phyloP scores from a whole-genome alignment of 2,797 vertebrate species.

The Margarornis squamiger region DNA sequence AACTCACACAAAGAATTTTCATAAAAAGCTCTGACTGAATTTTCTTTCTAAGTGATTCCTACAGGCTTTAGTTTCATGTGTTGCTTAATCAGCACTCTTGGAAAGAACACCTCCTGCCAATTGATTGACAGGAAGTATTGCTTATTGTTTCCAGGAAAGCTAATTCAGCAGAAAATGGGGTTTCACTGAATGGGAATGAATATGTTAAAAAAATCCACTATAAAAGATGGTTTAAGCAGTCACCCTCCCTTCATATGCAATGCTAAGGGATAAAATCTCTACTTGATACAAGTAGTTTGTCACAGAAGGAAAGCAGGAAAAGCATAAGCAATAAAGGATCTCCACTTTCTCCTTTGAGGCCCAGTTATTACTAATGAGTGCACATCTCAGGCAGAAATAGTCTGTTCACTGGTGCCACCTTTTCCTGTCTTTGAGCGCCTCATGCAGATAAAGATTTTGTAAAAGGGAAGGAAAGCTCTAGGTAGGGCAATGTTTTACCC shows the following conservation, averaged over 20 bases:
- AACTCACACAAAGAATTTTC: neutral
- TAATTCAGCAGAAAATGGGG: constrained; percentile 23
- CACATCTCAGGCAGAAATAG: neutral
- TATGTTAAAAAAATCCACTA: neutral
- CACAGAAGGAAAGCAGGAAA: neutral
- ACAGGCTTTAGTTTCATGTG: neutral
- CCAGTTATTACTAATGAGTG: neutral
- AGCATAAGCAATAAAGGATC: neutral
- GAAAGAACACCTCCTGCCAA: constrained; percentile 30
- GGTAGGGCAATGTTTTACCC: neutral
- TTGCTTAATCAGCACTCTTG: constrained; percentile 45
- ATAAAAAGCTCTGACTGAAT: neutral
- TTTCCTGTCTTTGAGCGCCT: neutral
- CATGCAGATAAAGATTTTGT: neutral
- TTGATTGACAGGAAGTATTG: constrained; percentile 44
- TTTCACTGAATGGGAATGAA: neutral
- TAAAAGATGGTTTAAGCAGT: neutral
- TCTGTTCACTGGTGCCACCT: neutral
- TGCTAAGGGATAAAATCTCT: neutral
- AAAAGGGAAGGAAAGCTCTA: neutral
- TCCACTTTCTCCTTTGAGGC: neutral
- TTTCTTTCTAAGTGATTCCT: neutral
- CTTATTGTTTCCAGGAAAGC: constrained; percentile 38
- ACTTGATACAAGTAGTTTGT: neutral
- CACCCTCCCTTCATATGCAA: neutral